phyloP scores from a whole-genome alignment of 2,797 vertebrate genomes.

The Glossophaga mutica region DNA sequence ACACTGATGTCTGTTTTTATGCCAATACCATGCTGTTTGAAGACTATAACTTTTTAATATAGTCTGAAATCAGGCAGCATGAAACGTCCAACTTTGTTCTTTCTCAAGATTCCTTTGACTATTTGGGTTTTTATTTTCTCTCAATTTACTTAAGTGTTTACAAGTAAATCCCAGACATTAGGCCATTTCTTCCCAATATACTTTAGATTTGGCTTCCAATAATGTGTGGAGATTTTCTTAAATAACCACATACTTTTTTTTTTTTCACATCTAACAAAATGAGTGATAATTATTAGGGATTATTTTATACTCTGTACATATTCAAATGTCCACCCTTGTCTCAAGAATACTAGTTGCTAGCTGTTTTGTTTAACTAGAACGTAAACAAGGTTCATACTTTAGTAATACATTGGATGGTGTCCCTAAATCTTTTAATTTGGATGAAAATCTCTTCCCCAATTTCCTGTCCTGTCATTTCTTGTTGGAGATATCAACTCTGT shows the following conservation, averaged over 20 bases:
- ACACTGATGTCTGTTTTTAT: too few species aligned
- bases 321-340: not conserved
- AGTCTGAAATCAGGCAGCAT: too few species aligned
- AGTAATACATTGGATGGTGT: not conserved
- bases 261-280: not conserved
- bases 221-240: not conserved
- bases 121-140: too few species aligned
- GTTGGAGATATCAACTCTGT: not conserved
- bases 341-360: not conserved
- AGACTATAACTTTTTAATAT: too few species aligned
- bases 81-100: too few species aligned
- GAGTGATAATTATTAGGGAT: not conserved
- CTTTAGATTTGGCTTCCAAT: not conserved
- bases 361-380: not conserved
- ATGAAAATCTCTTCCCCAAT: not conserved
- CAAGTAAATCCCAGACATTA: too few species aligned
- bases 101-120: too few species aligned
- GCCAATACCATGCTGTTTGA: too few species aligned
- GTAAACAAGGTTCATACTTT: not conserved
- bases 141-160: too few species aligned
- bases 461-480: not conserved
- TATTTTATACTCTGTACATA: not conserved
- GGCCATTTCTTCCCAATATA: not conserved
- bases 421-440: not conserved
- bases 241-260: not conserved